These are phyloP conservation scores for Tetragonula clypearis DNA, from an alignment of 1,140 invertebrate genomes.

Conservation along the genomic window DNA sequence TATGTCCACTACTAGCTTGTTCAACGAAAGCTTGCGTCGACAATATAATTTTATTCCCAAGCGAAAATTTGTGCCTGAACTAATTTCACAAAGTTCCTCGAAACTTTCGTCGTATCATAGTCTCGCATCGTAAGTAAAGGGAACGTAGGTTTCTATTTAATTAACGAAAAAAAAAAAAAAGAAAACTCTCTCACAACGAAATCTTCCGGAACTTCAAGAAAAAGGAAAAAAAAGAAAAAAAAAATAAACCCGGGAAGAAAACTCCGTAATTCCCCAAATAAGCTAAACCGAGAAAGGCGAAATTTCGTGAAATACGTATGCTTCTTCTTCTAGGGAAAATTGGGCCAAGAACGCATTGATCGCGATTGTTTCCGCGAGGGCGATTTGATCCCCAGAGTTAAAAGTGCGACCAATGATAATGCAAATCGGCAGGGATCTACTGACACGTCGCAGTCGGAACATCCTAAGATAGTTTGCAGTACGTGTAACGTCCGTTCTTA, in stretches of 20 bases:
- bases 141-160: background rate
- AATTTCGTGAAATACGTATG: background rate
- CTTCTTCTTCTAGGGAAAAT: background rate
- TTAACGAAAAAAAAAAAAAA: background rate
- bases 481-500: conserved; percentile 63
- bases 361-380: background rate
- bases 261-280: background rate
- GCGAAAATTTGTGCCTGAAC: too few relatives aligned
- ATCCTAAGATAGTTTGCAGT: conserved; percentile 52
- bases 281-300: background rate
- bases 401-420: conserved; percentile 28
- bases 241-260: too few relatives aligned
- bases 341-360: background rate
- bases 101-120: background rate
- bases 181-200: too few relatives aligned
- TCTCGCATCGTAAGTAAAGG: background rate
- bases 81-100: background rate
- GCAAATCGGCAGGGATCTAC: conserved; percentile 26
- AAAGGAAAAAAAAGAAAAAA: too few relatives aligned
- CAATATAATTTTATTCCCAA: too few relatives aligned
- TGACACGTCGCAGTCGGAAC: conserved; percentile 29
- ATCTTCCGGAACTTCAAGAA: too few relatives aligned
- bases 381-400: background rate
- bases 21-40: background rate
- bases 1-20: background rate